Conservation (phyloP, 1,140 invertebrate genomes). For the Euglossa dilemma region DNA sequence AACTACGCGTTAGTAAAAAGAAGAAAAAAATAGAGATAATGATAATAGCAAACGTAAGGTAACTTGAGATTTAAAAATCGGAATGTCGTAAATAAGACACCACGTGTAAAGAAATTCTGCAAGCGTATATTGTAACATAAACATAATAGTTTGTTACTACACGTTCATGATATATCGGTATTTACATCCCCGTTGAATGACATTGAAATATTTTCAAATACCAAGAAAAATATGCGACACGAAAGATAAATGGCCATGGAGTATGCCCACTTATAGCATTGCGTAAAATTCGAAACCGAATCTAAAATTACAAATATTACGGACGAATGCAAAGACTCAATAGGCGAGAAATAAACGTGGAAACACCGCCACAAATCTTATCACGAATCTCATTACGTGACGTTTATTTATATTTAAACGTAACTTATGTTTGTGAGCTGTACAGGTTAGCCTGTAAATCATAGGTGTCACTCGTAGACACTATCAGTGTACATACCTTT, state of each 20-base stretch:
- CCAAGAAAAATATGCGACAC: too few relatives aligned
- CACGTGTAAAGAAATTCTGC: neutral
- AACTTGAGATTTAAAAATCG: too few relatives aligned
- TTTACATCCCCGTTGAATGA: too few relatives aligned
- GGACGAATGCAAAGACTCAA: neutral
- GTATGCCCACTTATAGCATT: too few relatives aligned
- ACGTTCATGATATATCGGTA: too few relatives aligned
- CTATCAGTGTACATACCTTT: neutral
- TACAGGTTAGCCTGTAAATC: neutral
- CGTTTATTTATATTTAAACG: constrained; percentile 20
- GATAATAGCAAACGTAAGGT: neutral
- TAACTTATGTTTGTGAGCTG: neutral
- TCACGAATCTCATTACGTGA: neutral
- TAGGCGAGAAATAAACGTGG: neutral
- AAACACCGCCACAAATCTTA: constrained; percentile 2
- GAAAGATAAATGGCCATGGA: neutral
- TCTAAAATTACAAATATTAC: neutral
- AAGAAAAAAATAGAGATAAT: too few relatives aligned
- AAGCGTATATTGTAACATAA: neutral
- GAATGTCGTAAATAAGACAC: too few relatives aligned
- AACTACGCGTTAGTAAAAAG: neutral
- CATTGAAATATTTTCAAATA: too few relatives aligned
- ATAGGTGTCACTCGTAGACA: neutral
- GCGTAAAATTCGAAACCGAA: neutral
- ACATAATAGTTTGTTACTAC: neutral